Base-by-base conservation (phyloP, 53 echinoderm and acorn worm species). In the Temnopleurus reevesii region DNA sequence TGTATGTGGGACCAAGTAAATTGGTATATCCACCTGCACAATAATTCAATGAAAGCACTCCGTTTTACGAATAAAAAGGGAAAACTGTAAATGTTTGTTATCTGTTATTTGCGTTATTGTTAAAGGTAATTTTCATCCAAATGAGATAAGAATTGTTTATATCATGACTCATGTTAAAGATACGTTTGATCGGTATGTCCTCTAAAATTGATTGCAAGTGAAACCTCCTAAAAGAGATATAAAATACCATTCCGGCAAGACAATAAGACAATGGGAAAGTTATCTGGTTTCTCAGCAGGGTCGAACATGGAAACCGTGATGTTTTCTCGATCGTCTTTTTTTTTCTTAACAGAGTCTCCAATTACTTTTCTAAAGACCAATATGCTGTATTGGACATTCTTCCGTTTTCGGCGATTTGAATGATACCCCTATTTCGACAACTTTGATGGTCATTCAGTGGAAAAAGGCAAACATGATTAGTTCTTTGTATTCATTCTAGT, bases 401-500 rank as follows among this genome's bases (percentile, higher is more conserved):
- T 79, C 23, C 28, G 49, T 49, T 49, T 49, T 49, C 49, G 46
- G 27, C 79, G 30, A 46, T 79, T 49, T 79, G 79, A 79, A 79
- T 79, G 79, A 71, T 71, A 71, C 41, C 71, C 71, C 6, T 71
- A 71, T 71, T 71, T 5, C 71, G 71, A 71, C 23, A 71, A 36
- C 41, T 71, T 41, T 21, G 71, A 71, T 71, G 71, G 71, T 36
- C 71, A 71, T 29, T 9, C 34, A 23, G 34, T n/a, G n/a, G 13
- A 30, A 34, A 34, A 46, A 26, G 29, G 80, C 51, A 80, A 80
- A 49, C 80, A 80, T 51, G 46, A 51, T 46, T 80, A 80, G 12
- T 12, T 53, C 54, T 83, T 83, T 83, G 83, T 83, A 83, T 54
- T 55, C 33, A 49, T 83, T 83, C 53, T 34, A 83, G 54, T 83